Evolutionary conservation across 2,113 vertebrate species (phyloP), one percentile per base, ranked within the genome.

Genomic region (Cnemophilus loriae): DNA sequence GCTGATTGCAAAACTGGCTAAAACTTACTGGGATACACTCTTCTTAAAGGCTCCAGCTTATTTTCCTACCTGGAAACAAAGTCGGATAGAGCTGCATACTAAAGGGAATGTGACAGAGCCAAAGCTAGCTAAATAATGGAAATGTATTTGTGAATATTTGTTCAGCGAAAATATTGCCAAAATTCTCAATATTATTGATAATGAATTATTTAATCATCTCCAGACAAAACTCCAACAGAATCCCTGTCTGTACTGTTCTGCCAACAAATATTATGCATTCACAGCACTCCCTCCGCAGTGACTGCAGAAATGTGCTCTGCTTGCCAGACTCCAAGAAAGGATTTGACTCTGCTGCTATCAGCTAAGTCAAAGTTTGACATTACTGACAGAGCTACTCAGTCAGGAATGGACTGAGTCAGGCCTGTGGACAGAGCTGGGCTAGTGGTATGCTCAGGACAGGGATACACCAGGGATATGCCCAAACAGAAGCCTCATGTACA

Each of bases 131-230:
- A 90, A 94, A 83, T 74, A 88, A 88, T 93, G 82, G 50, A 91
- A 94, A 74, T 0, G 5, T 64, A 68, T 78, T 92, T 96, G 82
- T 1, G 63, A 94, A 59, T 93, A 92, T 93, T 96, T 94, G 50
- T 90, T 86, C 73, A 78, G 49, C 37, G 33, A 81, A 92, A 75
- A 90, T 87, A 94, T 78, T 92, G 86, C 76, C 90, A 80, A 92
- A 91, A 93, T 81, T 94, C 84, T 93, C 75, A 92, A 22, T 92
- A 71, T 93, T 88, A 95, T 93, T 93, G 87, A 94, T 86, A 87
- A 96, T 95, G 46, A 97, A 96, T 95, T 94, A 92, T 97, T 96
- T 77, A 96, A 59, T 63, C 3, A 0, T 56, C 84, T 90, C 59
- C 56, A 93, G 93, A 90, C 0, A 0, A 65, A 94, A 50, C 75